A percentile compares a stretch with the other conserved stretches of the same genome.
These are phyloP conservation scores for Galendromus occidentalis DNA, from an alignment of 1,140 invertebrate genomes.

Conservation along the genomic window DNA sequence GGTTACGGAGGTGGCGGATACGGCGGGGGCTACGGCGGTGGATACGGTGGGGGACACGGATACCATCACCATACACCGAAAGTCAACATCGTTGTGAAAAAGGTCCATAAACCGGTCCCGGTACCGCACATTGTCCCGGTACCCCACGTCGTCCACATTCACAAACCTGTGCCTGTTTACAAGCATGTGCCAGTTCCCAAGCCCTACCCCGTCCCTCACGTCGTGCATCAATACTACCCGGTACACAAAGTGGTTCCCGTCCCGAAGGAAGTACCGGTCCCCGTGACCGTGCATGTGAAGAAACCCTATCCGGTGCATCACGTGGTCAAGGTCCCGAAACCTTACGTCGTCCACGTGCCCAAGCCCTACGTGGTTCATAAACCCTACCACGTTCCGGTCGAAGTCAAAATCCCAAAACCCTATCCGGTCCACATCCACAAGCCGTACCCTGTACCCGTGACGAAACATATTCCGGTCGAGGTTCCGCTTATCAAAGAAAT, in stretches of 20 bases:
- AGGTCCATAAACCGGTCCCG: not conserved
- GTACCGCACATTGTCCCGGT: not conserved
- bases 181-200: not conserved
- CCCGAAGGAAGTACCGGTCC: not conserved
- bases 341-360: not conserved
- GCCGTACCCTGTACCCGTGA: not conserved
- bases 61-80: not conserved
- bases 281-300: not conserved
- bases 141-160: not conserved
- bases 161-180: conserved; percentile 4
- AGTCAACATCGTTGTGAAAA: not conserved
- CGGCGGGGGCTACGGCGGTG: not conserved
- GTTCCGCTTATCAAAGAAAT: not conserved
- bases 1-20: not conserved
- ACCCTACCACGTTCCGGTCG: not conserved
- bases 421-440: not conserved
- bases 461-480: conserved; percentile 4
- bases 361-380: conserved; percentile 4
- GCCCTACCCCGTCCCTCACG: not conserved
- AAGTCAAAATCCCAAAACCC: conserved; percentile 1
- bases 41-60: not conserved
- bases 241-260: not conserved
- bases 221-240: conserved; percentile 6
- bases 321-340: not conserved
- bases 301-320: not conserved